These are phyloP conservation scores for Babylonia areolata DNA, from an alignment of 1,140 invertebrate genomes.

Conservation along the genomic window DNA sequence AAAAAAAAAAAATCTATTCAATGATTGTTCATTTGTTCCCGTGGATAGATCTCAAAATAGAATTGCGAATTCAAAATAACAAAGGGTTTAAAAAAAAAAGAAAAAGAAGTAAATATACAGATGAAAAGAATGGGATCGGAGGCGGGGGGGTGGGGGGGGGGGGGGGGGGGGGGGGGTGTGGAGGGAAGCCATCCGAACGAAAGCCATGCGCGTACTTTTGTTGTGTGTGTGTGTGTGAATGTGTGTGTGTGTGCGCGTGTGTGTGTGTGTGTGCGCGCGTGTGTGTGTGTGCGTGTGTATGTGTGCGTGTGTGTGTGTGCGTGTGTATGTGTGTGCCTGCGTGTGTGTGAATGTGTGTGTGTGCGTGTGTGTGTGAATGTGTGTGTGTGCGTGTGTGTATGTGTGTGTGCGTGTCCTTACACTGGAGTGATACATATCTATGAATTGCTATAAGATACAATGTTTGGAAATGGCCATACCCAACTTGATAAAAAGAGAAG, in stretches of 20 bases:
- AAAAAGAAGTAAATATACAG: too few species aligned
- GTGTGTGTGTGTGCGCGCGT: not conserved
- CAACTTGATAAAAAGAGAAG: too few species aligned
- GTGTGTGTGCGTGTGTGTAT: not conserved
- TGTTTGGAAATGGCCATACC: too few species aligned
- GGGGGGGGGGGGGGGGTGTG: not conserved
- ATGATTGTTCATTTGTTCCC: too few species aligned
- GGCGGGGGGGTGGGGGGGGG: not conserved
- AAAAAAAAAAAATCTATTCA: too few species aligned
- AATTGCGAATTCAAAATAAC: too few species aligned
- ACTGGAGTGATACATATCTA: not conserved
- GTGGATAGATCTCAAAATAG: too few species aligned
- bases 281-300: not conserved
- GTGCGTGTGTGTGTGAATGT: not conserved
- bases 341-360: not conserved
- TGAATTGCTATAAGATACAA: too few species aligned
- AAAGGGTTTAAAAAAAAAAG: too few species aligned
- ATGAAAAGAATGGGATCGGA: too few species aligned
- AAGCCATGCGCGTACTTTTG: too few species aligned
- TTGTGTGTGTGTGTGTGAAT: not conserved
- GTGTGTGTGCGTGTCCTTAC: not conserved
- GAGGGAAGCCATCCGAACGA: too few species aligned
- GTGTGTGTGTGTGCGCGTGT: constrained; percentile 17
- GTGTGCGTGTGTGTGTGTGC: not conserved
- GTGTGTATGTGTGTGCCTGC: not conserved